Percentiles rank a stretch among this genome's conserved stretches.
Evolutionary conservation across 2,113 vertebrate genomes (phyloP).

Genomic region (Chamaea fasciata): DNA sequence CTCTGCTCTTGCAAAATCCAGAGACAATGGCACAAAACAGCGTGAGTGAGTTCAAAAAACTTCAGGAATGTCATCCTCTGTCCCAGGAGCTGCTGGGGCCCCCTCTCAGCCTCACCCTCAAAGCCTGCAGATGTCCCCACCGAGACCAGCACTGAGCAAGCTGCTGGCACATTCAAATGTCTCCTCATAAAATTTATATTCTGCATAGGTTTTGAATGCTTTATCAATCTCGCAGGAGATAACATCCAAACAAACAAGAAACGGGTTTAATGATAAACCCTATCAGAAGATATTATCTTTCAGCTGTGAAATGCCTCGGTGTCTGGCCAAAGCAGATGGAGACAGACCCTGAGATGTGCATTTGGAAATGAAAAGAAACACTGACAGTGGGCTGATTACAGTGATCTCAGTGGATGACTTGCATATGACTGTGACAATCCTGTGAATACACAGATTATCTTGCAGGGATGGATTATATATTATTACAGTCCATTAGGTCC

Average conservation of each 20-base stretch:
- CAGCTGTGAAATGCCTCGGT: constrained; percentile 9
- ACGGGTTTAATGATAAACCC: constrained; percentile 27
- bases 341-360: background rate
- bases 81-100: background rate
- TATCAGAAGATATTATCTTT: constrained; percentile 13
- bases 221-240: constrained; percentile 44
- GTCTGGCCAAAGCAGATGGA: constrained; percentile 48
- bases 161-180: constrained; percentile 37
- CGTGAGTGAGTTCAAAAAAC: background rate
- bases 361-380: constrained; percentile 34
- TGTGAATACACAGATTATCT: background rate
- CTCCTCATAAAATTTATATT: constrained; percentile 25
- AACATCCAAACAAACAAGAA: constrained; percentile 48
- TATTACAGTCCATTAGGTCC: background rate
- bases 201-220: constrained; percentile 40
- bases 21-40: background rate
- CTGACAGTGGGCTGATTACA: background rate
- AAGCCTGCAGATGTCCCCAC: background rate
- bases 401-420: background rate
- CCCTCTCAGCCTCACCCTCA: background rate
- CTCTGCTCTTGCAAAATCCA: background rate
- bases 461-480: background rate
- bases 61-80: background rate
- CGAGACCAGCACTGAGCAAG: background rate
- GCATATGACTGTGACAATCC: background rate